Evolutionary conservation across 2,888 invertebrate genomes (phyloP).

Genomic region (Cheilosia pagana): DNA sequence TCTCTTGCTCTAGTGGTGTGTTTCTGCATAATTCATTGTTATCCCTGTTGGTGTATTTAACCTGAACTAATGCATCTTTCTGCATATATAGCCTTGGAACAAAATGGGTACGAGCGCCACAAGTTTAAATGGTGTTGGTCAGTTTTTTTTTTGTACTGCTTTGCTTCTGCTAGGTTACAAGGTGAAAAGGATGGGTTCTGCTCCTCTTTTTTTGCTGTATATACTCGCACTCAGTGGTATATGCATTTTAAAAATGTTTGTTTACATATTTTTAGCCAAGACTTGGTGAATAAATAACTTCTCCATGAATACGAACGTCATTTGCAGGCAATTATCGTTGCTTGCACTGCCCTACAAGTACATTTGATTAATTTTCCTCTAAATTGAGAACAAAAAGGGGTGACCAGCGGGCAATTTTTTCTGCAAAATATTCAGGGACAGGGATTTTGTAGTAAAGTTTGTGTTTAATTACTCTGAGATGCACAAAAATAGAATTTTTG

Average conservation of each 20-base stretch:
- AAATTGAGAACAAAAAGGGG: not conserved
- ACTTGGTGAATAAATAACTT: slow-evolving; percentile 12
- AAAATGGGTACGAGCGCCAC: slow-evolving; percentile 33
- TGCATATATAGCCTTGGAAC: not conserved
- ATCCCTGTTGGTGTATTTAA: slow-evolving; percentile 68
- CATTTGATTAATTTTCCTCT: not conserved
- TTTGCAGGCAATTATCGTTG: slow-evolving; percentile 23
- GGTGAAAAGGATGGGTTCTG: slow-evolving; percentile 5
- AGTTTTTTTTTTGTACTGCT: slow-evolving; percentile 7
- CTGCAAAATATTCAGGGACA: too few relatives aligned
- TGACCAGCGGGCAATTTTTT: not conserved
- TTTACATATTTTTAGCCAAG: slow-evolving; percentile 5
- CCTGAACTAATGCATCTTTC: slow-evolving; percentile 66
- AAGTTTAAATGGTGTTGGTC: slow-evolving; percentile 55
- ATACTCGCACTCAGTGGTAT: not conserved
- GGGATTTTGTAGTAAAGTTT: too few relatives aligned
- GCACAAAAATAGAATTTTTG: too few relatives aligned
- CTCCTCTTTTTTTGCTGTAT: not conserved
- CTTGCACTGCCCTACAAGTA: slow-evolving; percentile 1
- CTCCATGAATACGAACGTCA: slow-evolving; percentile 6
- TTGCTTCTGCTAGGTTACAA: not conserved
- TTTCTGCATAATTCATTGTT: slow-evolving; percentile 67
- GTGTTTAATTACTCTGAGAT: too few relatives aligned
- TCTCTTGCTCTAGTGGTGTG: slow-evolving; percentile 29
- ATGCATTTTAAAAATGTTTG: slow-evolving; percentile 35